Evolutionary conservation across 2,888 invertebrate species (phyloP).

Genomic region (Pristionchus fissidentatus): DNA sequence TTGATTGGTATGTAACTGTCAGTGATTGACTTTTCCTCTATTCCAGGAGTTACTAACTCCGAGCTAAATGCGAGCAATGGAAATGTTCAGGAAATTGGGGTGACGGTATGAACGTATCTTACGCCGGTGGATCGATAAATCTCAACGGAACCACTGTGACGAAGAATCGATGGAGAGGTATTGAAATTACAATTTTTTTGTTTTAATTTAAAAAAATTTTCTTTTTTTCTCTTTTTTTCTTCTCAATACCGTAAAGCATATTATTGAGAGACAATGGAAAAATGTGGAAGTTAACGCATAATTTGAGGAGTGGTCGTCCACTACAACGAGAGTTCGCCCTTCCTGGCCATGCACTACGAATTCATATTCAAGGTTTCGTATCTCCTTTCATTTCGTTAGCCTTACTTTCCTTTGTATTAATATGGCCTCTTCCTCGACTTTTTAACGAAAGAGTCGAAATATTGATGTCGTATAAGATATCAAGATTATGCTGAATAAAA

Average conservation of each 20-base stretch:
- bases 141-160: slow-evolving; percentile 89
- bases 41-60: background rate
- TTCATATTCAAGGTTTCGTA: slow-evolving; percentile 79
- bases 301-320: slow-evolving; percentile 87
- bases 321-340: slow-evolving; percentile 90
- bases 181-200: slow-evolving; percentile 58
- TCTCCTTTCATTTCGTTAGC: background rate
- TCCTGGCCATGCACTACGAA: slow-evolving; percentile 87
- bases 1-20: background rate
- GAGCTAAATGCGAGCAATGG: slow-evolving; percentile 72
- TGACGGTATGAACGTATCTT: slow-evolving; percentile 94
- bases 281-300: background rate
- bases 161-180: slow-evolving; percentile 86
- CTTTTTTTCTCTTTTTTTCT: background rate
- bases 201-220: background rate
- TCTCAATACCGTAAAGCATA: background rate
- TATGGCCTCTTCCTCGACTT: too few species aligned
- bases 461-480: background rate
- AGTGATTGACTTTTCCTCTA: too few species aligned
- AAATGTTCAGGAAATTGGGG: slow-evolving; percentile 84
- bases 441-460: background rate
- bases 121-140: slow-evolving; percentile 92
- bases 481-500: background rate
- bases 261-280: background rate
- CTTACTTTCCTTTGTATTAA: background rate